Conservation (phyloP, 2,797 vertebrate genomes). For the Poeciliopsis paucimaculata region DNA sequence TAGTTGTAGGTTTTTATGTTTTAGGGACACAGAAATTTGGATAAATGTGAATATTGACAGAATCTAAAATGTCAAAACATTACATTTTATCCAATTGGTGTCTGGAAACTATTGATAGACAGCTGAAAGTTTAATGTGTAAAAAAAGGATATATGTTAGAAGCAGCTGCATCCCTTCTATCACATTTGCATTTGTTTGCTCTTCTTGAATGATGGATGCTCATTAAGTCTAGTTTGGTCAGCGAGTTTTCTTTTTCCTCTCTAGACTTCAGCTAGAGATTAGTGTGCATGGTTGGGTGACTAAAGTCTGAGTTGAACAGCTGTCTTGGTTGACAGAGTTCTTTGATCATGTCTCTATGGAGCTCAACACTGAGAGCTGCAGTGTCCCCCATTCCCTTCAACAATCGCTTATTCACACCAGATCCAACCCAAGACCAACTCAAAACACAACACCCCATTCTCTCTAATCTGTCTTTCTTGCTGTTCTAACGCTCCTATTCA, state of each 20-base stretch:
- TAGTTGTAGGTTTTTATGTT: background rate
- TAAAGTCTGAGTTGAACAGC: slow-evolving; percentile 70
- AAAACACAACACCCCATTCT: slow-evolving; percentile 52
- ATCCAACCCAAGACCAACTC: slow-evolving; percentile 57
- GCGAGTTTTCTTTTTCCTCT: slow-evolving; percentile 42
- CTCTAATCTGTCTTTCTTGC: slow-evolving; percentile 55
- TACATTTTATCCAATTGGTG: background rate
- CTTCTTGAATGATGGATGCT: slow-evolving; percentile 36
- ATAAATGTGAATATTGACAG: background rate
- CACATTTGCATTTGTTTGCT: slow-evolving; percentile 30
- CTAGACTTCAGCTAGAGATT: slow-evolving; percentile 61
- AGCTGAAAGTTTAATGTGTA: slow-evolving; percentile 6
- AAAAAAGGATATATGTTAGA: slow-evolving; percentile 6
- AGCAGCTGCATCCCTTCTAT: slow-evolving; percentile 12
- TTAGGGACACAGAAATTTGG: background rate
- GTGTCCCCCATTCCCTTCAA: slow-evolving; percentile 60
- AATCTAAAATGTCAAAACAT: background rate
- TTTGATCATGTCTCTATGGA: slow-evolving; percentile 75
- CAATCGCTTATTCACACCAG: slow-evolving; percentile 64
- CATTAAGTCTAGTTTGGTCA: slow-evolving; percentile 61
- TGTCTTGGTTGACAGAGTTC: slow-evolving; percentile 65
- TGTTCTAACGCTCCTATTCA: slow-evolving; percentile 44
- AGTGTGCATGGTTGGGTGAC: slow-evolving; percentile 69
- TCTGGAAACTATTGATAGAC: background rate
- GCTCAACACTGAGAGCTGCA: slow-evolving; percentile 50